phyloP scores from a whole-genome alignment of 35 echinoderm and acorn worm species.

The Heliocidaris tuberculata region DNA sequence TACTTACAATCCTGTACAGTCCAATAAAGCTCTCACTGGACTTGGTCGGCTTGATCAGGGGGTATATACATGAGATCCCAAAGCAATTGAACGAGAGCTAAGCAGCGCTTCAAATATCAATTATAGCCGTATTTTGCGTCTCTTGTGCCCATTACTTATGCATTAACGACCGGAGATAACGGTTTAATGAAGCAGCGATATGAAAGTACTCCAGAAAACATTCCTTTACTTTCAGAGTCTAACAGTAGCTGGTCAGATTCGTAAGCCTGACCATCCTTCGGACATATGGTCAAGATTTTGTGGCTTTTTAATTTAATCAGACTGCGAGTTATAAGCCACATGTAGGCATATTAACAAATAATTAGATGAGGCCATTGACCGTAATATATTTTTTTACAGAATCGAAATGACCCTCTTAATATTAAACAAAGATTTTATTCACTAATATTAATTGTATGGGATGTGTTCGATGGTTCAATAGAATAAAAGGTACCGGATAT shows the following conservation, averaged over 20 bases:
- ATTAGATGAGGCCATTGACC: not conserved
- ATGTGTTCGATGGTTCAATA: too few species aligned
- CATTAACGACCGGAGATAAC: not conserved
- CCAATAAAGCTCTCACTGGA: not conserved
- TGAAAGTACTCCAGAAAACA: not conserved
- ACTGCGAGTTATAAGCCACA: not conserved
- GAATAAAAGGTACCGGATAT: too few species aligned
- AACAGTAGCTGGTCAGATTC: not conserved
- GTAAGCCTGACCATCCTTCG: not conserved
- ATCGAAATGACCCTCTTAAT: too few species aligned
- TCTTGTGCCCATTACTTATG: not conserved
- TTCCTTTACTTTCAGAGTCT: not conserved
- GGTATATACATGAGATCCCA: not conserved
- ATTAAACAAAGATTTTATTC: too few species aligned
- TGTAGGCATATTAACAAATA: not conserved
- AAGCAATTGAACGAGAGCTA: not conserved
- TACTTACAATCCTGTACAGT: not conserved
- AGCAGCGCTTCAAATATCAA: not conserved
- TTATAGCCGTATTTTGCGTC: not conserved
- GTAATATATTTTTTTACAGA: not conserved
- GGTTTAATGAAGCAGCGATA: not conserved
- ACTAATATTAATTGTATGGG: too few species aligned
- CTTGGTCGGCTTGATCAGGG: not conserved
- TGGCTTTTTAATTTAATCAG: not conserved
- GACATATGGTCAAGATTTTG: not conserved